Conservation (phyloP, 2,888 invertebrate species). For the Dusona sp. region DNA sequence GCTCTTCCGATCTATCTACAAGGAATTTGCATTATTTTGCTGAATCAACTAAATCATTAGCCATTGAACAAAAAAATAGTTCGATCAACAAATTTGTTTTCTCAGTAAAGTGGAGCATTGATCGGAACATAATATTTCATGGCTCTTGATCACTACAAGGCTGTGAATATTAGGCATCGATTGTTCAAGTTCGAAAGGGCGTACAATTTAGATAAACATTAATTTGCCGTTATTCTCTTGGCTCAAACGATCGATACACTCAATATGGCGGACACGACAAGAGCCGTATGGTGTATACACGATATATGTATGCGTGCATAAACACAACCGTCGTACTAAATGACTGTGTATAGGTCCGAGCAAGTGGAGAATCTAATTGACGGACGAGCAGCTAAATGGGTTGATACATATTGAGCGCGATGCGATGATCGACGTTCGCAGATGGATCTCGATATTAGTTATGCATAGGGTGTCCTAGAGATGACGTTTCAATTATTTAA, state of each 20-base stretch:
- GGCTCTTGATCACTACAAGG: neutral
- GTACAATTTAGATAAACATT: neutral
- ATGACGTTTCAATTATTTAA: neutral
- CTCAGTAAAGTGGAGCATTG: neutral
- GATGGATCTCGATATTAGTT: conserved; percentile 39
- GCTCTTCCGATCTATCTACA: too few relatives aligned
- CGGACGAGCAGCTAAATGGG: conserved; percentile 58
- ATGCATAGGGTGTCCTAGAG: neutral
- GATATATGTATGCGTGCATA: conserved; percentile 5
- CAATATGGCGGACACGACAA: conserved; percentile 16
- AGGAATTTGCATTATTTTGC: too few relatives aligned
- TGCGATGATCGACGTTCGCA: conserved; percentile 57
- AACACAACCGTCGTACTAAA: conserved; percentile 11
- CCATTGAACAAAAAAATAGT: too few relatives aligned
- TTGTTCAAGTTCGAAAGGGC: neutral
- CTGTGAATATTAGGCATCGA: neutral
- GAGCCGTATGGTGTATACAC: neutral
- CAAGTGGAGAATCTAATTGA: conserved; percentile 63
- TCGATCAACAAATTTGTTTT: too few relatives aligned
- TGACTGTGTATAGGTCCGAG: conserved; percentile 43
- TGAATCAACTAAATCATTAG: too few relatives aligned
- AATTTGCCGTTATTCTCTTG: neutral
- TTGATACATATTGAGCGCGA: conserved; percentile 59
- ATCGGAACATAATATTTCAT: neutral
- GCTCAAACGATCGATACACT: conserved; percentile 8